Percentiles rank a stretch among this genome's conserved stretches.
These are phyloP conservation scores for Sepioteuthis lessoniana DNA, from an alignment of 2,888 invertebrate species.

Conservation along the genomic window DNA sequence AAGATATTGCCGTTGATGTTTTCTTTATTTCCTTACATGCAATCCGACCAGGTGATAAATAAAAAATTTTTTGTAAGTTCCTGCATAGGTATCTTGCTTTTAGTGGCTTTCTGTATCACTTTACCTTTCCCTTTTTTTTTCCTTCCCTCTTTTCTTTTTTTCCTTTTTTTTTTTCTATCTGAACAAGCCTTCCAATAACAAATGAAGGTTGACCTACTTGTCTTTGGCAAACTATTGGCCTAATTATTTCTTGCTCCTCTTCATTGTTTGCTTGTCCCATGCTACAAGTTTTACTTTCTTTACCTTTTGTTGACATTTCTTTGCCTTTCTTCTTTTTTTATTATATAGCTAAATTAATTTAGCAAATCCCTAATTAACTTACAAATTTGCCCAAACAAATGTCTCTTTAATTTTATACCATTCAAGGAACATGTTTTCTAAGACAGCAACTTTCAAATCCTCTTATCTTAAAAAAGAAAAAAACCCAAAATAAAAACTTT, in stretches of 20 bases:
- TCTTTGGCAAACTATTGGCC: constrained; percentile 2
- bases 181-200: constrained; percentile 5
- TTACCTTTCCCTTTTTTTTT: not conserved
- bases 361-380: no score
- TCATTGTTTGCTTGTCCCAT: not conserved
- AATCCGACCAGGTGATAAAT: constrained; percentile 18
- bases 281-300: not conserved
- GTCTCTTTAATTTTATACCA: no score
- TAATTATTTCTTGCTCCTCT: not conserved
- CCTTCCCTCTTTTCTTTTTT: not conserved
- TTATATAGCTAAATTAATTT: not conserved
- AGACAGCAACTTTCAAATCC: no score
- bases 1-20: not conserved
- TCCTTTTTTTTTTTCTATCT: not conserved
- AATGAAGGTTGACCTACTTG: constrained; percentile 4
- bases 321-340: not conserved
- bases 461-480: no score
- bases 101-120: constrained; percentile 3
- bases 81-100: not conserved
- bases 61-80: not conserved
- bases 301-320: not conserved
- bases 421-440: no score
- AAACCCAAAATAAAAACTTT: no score
- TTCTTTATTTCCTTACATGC: constrained; percentile 1
- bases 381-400: no score